Evolutionary conservation across 2,113 vertebrate genomes (phyloP).

Genomic region (Brachypodius melanocephalos): DNA sequence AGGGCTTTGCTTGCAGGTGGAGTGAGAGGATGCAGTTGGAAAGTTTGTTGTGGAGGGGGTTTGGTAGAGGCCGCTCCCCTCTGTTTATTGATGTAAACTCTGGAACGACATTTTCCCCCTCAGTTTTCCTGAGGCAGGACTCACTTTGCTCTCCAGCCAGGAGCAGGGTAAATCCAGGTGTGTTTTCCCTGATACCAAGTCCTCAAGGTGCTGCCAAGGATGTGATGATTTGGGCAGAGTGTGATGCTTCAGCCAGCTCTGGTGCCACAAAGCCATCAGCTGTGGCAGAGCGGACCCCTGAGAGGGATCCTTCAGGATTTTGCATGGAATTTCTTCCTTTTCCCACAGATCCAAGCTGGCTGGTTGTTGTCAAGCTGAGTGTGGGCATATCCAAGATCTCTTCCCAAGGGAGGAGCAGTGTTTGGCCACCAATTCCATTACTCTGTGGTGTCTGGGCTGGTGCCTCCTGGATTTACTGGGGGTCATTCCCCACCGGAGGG

Average conservation of each 20-base stretch:
- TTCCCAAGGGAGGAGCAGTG: rapidly evolving
- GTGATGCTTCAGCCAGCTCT: not conserved
- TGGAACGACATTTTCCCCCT: not conserved
- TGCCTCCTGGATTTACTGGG: not conserved
- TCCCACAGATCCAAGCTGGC: not conserved
- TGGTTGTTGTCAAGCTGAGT: rapidly evolving
- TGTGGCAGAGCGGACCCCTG: not conserved
- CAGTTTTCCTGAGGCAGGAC: not conserved
- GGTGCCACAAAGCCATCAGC: not conserved
- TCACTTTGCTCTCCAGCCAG: not conserved
- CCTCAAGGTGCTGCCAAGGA: not conserved
- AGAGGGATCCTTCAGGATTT: not conserved
- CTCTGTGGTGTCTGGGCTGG: not conserved
- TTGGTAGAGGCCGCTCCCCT: not conserved
- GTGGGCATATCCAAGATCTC: not conserved
- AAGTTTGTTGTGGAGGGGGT: not conserved
- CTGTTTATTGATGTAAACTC: not conserved
- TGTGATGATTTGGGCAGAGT: not conserved
- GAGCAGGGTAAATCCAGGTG: not conserved
- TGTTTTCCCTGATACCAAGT: not conserved
- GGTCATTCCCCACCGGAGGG: not conserved
- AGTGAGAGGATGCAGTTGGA: not conserved
- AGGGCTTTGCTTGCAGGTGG: not conserved
- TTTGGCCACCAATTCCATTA: not conserved
- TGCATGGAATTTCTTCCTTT: not conserved